A percentile compares a stretch with the other conserved stretches of the same genome.
These are phyloP conservation scores for Magallana angulata DNA, from an alignment of 1,140 invertebrate species.

Conservation along the genomic window DNA sequence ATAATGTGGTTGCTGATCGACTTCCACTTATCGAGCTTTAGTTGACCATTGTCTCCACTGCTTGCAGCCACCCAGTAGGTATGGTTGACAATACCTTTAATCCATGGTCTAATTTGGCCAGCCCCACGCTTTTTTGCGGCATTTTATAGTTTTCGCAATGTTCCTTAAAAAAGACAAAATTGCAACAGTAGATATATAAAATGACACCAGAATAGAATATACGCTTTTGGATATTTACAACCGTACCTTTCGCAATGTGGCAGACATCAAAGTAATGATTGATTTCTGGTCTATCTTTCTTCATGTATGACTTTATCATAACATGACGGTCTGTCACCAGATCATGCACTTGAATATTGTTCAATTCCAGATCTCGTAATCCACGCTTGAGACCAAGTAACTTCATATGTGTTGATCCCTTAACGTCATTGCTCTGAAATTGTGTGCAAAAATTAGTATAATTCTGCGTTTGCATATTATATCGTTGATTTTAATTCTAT, in stretches of 20 bases:
- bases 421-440: conserved; percentile 34
- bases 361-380: not conserved
- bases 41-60: not conserved
- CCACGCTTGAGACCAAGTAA: conserved; percentile 27
- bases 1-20: conserved; percentile 20
- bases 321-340: conserved; percentile 47
- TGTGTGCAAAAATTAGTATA: not conserved
- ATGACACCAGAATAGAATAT: too few relatives aligned
- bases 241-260: not conserved
- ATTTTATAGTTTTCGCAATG: not conserved
- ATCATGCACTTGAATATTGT: conserved; percentile 5
- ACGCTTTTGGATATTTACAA: not conserved
- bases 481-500: not conserved
- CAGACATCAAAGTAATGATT: conserved; percentile 47
- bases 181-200: not conserved
- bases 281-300: not conserved
- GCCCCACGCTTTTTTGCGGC: not conserved
- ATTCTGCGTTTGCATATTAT: not conserved
- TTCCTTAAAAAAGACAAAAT: not conserved
- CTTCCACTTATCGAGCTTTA: not conserved
- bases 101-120: too few relatives aligned
- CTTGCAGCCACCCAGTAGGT: not conserved
- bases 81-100: not conserved
- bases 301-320: conserved; percentile 40
- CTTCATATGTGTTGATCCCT: conserved; percentile 36